These are phyloP conservation scores for Drosophila sechellia DNA, from an alignment of 1,140 invertebrate species.

Conservation along the genomic window DNA sequence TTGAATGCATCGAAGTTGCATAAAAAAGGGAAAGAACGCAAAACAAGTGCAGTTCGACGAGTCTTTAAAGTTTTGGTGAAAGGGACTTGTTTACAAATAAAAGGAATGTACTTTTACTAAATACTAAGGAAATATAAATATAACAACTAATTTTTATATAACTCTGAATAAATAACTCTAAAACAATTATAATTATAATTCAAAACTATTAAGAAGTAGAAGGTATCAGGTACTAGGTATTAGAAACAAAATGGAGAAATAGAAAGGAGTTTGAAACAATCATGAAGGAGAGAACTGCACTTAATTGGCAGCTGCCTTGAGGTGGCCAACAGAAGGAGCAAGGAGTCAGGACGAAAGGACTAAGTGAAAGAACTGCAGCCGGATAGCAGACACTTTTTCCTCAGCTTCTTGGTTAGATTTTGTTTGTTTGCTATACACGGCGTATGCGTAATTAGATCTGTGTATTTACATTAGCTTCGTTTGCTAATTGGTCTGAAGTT, in stretches of 20 bases:
- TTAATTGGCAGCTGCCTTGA: conserved; percentile 41
- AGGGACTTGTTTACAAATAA: conserved; percentile 14
- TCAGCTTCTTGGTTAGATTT: conserved; percentile 4
- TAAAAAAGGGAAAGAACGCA: conserved; percentile 5
- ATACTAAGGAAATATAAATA: conserved; percentile 7
- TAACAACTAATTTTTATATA: no score
- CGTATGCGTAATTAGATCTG: conserved; percentile 77
- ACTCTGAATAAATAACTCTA: no score
- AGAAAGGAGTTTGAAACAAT: not conserved
- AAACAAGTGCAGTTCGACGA: conserved; percentile 49
- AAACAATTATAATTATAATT: no score
- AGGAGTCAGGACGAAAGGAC: conserved; percentile 8
- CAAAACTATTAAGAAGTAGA: no score
- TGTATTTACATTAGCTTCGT: conserved; percentile 43
- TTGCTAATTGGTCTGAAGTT: conserved; percentile 66
- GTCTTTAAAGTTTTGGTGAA: conserved; percentile 49
- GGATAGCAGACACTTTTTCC: conserved; percentile 34
- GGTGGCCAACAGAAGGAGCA: conserved; percentile 11
- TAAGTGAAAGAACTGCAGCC: conserved; percentile 36
- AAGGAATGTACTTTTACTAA: not conserved
- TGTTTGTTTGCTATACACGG: conserved; percentile 41
- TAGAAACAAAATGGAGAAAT: no score
- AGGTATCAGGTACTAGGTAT: no score
- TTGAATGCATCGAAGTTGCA: conserved; percentile 60
- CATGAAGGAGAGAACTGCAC: conserved; percentile 2